phyloP scores from a whole-genome alignment of 1,140 invertebrate species.

The Orchestia grillus region DNA sequence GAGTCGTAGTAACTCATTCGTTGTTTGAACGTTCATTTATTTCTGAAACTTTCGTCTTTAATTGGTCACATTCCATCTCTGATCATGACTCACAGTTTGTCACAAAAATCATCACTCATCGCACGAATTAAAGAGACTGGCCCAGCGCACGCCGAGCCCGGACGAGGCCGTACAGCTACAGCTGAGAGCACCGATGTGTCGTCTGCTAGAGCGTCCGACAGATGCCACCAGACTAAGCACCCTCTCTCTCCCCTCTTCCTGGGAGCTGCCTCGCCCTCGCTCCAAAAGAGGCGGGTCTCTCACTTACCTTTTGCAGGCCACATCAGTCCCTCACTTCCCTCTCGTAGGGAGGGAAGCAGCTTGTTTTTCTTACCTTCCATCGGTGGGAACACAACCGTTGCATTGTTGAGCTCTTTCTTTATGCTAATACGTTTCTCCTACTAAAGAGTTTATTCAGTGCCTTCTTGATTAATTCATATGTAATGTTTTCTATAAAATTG shows the following conservation, averaged over 20 bases:
- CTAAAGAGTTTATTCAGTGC: no score
- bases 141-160: background rate
- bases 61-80: background rate
- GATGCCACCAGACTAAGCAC: background rate
- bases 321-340: no score
- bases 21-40: background rate
- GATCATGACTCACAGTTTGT: background rate
- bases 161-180: background rate
- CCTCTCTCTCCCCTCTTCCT: background rate
- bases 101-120: background rate
- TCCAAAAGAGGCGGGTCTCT: background rate
- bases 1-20: background rate
- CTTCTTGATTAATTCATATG: no score
- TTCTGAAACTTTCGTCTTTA: background rate
- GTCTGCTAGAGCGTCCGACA: background rate
- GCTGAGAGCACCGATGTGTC: background rate
- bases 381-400: no score
- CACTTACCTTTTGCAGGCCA: background rate
- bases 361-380: no score
- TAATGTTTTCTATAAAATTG: no score
- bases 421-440: no score
- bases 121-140: background rate
- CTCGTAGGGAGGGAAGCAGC: no score
- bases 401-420: no score
- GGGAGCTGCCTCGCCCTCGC: background rate